phyloP scores from a whole-genome alignment of 2,888 invertebrate species.

The Sarcophaga rosellei region DNA sequence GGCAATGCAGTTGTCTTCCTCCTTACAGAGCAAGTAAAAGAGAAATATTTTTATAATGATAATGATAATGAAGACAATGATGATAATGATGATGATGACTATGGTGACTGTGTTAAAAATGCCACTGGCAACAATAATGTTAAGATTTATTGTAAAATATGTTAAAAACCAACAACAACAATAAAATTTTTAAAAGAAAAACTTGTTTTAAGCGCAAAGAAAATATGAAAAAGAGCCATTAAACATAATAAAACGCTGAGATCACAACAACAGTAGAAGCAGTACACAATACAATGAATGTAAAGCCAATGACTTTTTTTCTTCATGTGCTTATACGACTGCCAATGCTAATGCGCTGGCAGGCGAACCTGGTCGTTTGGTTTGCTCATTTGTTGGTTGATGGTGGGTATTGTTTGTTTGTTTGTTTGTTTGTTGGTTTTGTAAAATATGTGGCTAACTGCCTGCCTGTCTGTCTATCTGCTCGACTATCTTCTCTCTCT shows the following conservation, averaged over 20 bases:
- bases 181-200: slow-evolving; percentile 8
- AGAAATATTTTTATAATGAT: slow-evolving; percentile 10
- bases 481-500: no score
- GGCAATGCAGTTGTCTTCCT: no score
- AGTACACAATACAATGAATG: neutral
- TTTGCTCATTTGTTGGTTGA: neutral
- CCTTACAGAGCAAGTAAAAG: no score
- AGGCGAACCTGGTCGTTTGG: neutral
- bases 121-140: slow-evolving; percentile 49
- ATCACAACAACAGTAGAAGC: neutral
- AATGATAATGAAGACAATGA: slow-evolving; percentile 15
- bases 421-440: neutral
- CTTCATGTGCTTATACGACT: neutral
- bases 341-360: neutral
- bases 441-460: neutral
- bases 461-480: neutral
- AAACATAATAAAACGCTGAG: neutral
- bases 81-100: slow-evolving; percentile 17
- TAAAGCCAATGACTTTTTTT: slow-evolving; percentile 31
- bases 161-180: neutral
- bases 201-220: slow-evolving; percentile 25
- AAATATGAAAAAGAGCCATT: neutral
- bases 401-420: no score
- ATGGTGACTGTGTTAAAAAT: slow-evolving; percentile 51
- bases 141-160: slow-evolving; percentile 52